These are phyloP conservation scores for Steinernema feltiae DNA, from an alignment of 1,140 invertebrate species.

Conservation along the genomic window DNA sequence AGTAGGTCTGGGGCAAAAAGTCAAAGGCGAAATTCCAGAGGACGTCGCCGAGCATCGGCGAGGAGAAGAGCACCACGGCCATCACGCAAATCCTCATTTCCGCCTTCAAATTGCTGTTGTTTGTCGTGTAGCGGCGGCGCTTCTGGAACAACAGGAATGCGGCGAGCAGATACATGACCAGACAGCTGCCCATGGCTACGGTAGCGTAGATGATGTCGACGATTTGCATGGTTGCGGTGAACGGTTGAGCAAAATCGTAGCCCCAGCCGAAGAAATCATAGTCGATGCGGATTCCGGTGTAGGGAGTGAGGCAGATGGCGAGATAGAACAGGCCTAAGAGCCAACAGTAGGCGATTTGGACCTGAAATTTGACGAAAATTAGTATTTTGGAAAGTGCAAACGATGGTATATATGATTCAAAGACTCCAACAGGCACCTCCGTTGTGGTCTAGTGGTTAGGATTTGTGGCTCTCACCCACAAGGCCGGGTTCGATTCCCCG, in stretches of 20 bases:
- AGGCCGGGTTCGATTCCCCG: too few relatives aligned
- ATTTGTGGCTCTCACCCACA: too few relatives aligned
- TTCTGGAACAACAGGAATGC: not conserved
- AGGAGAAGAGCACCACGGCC: slow-evolving; percentile 2
- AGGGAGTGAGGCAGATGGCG: not conserved
- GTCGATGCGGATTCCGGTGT: not conserved
- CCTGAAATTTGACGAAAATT: not conserved
- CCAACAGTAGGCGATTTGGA: not conserved
- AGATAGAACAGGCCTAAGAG: not conserved
- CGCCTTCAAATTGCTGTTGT: not conserved
- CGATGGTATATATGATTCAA: too few relatives aligned
- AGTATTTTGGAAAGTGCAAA: not conserved
- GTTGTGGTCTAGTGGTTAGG: too few relatives aligned
- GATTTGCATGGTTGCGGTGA: not conserved
- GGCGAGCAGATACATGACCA: not conserved
- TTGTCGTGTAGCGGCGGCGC: not conserved
- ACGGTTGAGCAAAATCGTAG: not conserved
- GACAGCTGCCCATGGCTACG: not conserved
- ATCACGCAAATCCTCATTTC: not conserved
- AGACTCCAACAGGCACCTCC: too few relatives aligned
- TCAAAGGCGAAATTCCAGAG: not conserved
- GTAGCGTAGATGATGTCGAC: not conserved
- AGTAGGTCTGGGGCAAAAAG: not conserved
- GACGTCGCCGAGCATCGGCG: not conserved
- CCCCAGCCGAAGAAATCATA: not conserved